Percentiles rank a stretch among this genome's conserved stretches.
These are phyloP conservation scores for Callipepla californica DNA, from an alignment of 2,113 vertebrate genomes.

Conservation along the genomic window DNA sequence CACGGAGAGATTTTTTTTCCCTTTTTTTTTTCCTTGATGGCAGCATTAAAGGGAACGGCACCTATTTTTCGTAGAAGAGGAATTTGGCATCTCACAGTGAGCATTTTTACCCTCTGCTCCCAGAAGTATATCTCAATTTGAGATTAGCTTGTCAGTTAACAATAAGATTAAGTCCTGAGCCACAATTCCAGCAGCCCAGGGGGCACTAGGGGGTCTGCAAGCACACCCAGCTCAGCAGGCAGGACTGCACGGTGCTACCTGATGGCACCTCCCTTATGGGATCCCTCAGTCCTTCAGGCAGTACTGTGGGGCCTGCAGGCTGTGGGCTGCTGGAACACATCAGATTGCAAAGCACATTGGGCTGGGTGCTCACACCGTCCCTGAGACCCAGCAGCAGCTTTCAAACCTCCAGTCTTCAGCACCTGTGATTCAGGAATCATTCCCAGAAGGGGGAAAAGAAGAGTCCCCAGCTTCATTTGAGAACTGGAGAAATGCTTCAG, in stretches of 20 bases:
- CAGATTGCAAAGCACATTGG: neutral
- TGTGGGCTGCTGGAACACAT: neutral
- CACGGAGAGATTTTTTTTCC: neutral
- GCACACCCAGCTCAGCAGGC: neutral
- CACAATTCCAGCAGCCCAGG: neutral
- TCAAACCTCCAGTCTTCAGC: neutral
- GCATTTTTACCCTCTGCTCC: neutral
- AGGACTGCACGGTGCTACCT: neutral
- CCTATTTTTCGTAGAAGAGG: neutral
- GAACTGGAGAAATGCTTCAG: neutral
- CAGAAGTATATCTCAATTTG: neutral
- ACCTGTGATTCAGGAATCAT: neutral
- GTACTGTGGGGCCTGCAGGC: neutral
- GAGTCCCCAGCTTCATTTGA: neutral
- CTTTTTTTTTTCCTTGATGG: neutral
- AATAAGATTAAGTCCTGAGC: neutral
- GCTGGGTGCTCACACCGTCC: neutral
- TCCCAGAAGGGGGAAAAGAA: neutral
- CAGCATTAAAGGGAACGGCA: neutral
- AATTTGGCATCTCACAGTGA: rapidly evolving
- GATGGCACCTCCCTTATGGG: neutral
- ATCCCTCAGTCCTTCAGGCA: neutral
- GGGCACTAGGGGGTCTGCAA: neutral
- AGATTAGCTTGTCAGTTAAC: neutral
- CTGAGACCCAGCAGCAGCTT: neutral